Conservation (phyloP, 2,797 vertebrate species). For the Thalassophryne amazonica region DNA sequence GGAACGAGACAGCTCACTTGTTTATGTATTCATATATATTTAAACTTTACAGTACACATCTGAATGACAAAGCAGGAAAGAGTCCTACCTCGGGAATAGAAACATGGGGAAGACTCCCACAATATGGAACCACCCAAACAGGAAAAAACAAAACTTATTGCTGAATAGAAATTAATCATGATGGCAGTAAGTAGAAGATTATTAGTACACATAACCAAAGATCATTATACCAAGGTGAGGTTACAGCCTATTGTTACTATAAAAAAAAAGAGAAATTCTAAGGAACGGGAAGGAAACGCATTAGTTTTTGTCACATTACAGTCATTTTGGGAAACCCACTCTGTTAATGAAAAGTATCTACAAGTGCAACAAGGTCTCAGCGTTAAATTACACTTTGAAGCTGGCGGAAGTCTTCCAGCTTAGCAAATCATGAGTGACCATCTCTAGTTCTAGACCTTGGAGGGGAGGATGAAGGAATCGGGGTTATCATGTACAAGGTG, state of each 20-base stretch:
- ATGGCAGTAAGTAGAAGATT: slow-evolving; percentile 65
- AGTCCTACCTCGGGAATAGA: slow-evolving; percentile 64
- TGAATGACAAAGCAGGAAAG: slow-evolving; percentile 74
- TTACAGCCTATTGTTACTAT: slow-evolving; percentile 46
- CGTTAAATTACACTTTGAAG: neutral
- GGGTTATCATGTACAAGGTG: slow-evolving; percentile 11
- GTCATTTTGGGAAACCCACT: slow-evolving; percentile 46
- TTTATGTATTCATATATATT: slow-evolving; percentile 72
- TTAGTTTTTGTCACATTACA: slow-evolving; percentile 58
- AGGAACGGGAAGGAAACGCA: slow-evolving; percentile 43
- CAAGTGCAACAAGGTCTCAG: slow-evolving; percentile 50
- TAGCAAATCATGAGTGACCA: slow-evolving; percentile 12
- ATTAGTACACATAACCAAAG: slow-evolving; percentile 58
- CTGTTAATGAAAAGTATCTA: slow-evolving; percentile 71
- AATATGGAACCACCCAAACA: slow-evolving; percentile 58
- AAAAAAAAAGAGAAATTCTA: slow-evolving; percentile 53
- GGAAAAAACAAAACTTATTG: slow-evolving; percentile 73
- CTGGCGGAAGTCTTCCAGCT: too few species aligned
- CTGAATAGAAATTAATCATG: slow-evolving; percentile 76
- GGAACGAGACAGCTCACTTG: slow-evolving; percentile 72
- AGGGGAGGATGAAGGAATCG: slow-evolving; percentile 10
- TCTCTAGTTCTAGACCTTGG: slow-evolving; percentile 27
- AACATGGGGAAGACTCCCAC: slow-evolving; percentile 64
- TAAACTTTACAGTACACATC: slow-evolving; percentile 69
- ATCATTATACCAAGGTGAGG: slow-evolving; percentile 55